phyloP scores from a whole-genome alignment of 2,113 vertebrate species.

The Rhinogobius similis region DNA sequence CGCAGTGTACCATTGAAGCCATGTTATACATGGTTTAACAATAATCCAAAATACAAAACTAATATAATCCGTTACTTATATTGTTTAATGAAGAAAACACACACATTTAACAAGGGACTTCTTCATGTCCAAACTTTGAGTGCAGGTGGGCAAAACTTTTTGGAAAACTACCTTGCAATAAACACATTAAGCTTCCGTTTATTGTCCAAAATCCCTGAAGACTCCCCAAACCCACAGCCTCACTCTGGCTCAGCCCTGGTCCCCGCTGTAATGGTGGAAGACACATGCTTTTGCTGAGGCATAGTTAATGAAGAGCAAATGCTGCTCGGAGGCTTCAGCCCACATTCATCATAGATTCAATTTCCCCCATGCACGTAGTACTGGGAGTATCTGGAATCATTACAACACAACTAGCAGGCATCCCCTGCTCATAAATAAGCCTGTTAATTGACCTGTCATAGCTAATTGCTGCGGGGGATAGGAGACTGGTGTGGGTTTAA shows the following conservation, averaged over 20 bases:
- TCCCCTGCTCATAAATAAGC: constrained; percentile 70
- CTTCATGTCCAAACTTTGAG: neutral
- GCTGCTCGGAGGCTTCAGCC: constrained; percentile 56
- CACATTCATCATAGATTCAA: constrained; percentile 73
- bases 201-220: neutral
- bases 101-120: neutral
- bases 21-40: neutral
- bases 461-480: constrained; percentile 73
- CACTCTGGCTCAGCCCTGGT: constrained; percentile 33
- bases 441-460: constrained; percentile 76
- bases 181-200: constrained; percentile 2
- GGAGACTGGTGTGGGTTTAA: constrained; percentile 44
- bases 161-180: constrained; percentile 9
- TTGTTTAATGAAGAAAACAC: neutral
- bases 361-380: constrained; percentile 58
- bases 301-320: constrained; percentile 65
- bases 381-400: constrained; percentile 71
- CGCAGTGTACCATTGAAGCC: too few relatives aligned
- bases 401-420: constrained; percentile 69
- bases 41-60: neutral
- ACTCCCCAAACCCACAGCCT: constrained; percentile 21
- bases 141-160: constrained; percentile 17
- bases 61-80: neutral
- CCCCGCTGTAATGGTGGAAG: constrained; percentile 43
- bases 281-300: constrained; percentile 51